Conservation (phyloP, 1,140 invertebrate genomes). For the Dendrolimus punctatus region DNA sequence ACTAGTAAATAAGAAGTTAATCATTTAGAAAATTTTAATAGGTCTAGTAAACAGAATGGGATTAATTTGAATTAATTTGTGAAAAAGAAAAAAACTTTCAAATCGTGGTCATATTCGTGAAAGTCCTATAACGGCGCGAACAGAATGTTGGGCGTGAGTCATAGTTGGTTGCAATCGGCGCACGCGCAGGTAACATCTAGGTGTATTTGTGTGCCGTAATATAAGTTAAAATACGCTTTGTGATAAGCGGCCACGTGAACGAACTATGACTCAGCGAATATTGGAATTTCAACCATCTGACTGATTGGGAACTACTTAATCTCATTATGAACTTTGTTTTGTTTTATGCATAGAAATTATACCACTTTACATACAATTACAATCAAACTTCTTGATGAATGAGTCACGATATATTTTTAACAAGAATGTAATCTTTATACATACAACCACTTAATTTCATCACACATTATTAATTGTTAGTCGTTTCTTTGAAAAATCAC, state of each 20-base stretch:
- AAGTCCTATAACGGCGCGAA: conserved; percentile 48
- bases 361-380: too few species aligned
- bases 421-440: too few species aligned
- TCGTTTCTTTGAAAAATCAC: too few species aligned
- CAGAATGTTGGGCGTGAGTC: conserved; percentile 53
- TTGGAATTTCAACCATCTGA: conserved; percentile 8
- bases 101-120: conserved; percentile 36
- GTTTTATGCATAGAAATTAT: neutral
- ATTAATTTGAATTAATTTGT: conserved; percentile 2
- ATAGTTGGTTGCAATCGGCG: conserved; percentile 38
- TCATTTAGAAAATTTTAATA: neutral
- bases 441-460: too few species aligned
- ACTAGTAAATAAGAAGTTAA: too few species aligned
- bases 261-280: conserved; percentile 33
- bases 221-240: conserved; percentile 24
- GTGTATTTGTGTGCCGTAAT: conserved; percentile 29
- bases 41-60: neutral
- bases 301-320: conserved; percentile 2
- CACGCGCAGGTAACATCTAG: conserved; percentile 55
- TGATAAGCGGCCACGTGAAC: conserved; percentile 59
- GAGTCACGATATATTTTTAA: too few species aligned
- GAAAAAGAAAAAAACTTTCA: conserved; percentile 16
- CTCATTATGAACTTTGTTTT: neutral
- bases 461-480: too few species aligned
- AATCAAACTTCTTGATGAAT: too few species aligned